phyloP scores from a whole-genome alignment of 2,113 vertebrate species.

The Sander lucioperca region DNA sequence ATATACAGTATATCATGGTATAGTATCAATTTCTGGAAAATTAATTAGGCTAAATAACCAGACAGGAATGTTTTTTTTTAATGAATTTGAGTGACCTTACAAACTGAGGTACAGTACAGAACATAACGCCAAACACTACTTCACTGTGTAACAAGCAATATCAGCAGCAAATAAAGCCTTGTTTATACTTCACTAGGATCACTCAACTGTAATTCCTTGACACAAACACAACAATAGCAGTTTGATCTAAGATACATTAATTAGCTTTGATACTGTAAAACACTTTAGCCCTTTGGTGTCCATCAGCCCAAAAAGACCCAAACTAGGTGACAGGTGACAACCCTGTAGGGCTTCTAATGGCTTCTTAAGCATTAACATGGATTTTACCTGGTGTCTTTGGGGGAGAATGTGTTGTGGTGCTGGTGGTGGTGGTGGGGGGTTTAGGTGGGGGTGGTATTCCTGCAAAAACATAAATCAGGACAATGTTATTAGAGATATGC shows the following conservation, averaged over 20 bases:
- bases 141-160: too few relatives aligned
- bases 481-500: too few relatives aligned
- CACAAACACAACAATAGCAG: not conserved
- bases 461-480: too few relatives aligned
- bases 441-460: not conserved
- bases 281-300: not conserved
- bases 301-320: not conserved
- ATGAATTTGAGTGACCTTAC: too few relatives aligned
- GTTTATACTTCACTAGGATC: too few relatives aligned
- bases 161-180: too few relatives aligned
- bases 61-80: too few relatives aligned
- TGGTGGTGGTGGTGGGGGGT: not conserved
- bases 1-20: too few relatives aligned
- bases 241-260: not conserved
- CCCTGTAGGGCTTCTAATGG: not conserved
- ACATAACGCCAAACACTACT: too few relatives aligned
- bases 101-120: too few relatives aligned
- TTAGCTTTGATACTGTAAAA: not conserved
- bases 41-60: not conserved
- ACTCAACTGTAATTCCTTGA: too few relatives aligned
- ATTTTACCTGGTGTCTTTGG: conserved; percentile 33
- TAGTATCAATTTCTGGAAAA: too few relatives aligned
- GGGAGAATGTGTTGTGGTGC: not conserved
- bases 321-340: not conserved
- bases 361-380: not conserved